Conservation (phyloP, 53 echinoderm and acorn worm genomes). For the Actinopyga echinites region DNA sequence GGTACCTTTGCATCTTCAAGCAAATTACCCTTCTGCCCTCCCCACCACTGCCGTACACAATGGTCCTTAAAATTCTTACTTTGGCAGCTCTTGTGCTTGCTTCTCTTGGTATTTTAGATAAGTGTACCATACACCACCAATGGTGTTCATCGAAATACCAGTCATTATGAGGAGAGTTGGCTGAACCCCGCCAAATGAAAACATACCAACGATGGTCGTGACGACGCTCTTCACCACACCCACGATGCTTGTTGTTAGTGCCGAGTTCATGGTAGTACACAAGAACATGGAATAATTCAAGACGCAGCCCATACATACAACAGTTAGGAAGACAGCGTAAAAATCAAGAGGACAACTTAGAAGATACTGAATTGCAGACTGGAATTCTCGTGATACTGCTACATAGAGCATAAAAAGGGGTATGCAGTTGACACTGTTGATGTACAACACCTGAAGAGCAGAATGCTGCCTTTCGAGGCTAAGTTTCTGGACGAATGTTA, state of each 20-base stretch:
- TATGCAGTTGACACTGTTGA: slow-evolving; percentile 84
- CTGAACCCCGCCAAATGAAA: slow-evolving; percentile 71
- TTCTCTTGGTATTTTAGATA: slow-evolving; percentile 74
- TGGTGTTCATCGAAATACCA: slow-evolving; percentile 67
- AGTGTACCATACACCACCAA: slow-evolving; percentile 71
- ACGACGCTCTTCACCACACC: slow-evolving; percentile 80
- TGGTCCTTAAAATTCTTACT: neutral
- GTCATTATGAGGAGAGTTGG: slow-evolving; percentile 50
- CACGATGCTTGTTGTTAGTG: slow-evolving; percentile 83
- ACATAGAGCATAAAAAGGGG: slow-evolving; percentile 53
- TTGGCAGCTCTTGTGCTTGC: neutral
- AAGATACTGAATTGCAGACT: slow-evolving; percentile 18
- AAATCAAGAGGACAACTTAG: slow-evolving; percentile 18
- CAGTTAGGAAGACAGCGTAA: slow-evolving; percentile 40
- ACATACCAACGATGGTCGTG: slow-evolving; percentile 72
- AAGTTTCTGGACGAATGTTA: slow-evolving; percentile 70
- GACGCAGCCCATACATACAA: slow-evolving; percentile 70
- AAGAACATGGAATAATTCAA: slow-evolving; percentile 83
- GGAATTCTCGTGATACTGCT: slow-evolving; percentile 54
- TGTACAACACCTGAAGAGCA: slow-evolving; percentile 64
- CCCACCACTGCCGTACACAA: too few species aligned
- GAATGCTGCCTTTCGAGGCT: slow-evolving; percentile 59
- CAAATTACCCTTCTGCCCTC: too few species aligned
- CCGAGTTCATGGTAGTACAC: slow-evolving; percentile 89
- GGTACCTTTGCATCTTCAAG: too few species aligned